phyloP scores from a whole-genome alignment of 2,888 invertebrate genomes.

The Andrena camellia region DNA sequence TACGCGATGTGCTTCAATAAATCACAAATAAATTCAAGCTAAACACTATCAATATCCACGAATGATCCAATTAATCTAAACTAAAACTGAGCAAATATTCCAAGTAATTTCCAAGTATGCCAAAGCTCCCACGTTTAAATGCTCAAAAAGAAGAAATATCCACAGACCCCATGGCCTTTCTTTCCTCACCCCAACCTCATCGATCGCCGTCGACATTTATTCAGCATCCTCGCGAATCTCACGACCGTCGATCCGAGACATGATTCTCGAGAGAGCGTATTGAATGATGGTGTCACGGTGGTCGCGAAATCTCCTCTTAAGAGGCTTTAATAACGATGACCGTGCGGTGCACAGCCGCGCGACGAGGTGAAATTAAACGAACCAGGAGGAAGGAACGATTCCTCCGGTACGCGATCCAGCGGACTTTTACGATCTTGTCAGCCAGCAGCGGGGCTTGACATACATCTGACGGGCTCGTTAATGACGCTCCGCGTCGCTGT shows the following conservation, averaged over 20 bases:
- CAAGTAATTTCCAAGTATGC: no score
- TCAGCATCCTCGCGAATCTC: background rate
- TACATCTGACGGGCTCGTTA: slow-evolving; percentile 39
- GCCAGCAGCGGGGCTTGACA: slow-evolving; percentile 27
- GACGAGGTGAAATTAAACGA: slow-evolving; percentile 1
- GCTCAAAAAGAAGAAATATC: no score
- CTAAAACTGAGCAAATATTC: no score
- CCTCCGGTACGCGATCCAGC: background rate
- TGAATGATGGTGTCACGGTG: slow-evolving; percentile 1
- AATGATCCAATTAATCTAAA: no score
- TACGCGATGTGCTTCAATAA: no score
- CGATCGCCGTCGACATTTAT: background rate
- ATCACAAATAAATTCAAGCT: no score
- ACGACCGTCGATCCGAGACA: background rate
- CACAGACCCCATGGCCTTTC: no score
- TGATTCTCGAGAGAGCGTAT: background rate
- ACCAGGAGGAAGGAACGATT: slow-evolving; percentile 29
- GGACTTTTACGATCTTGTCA: slow-evolving; percentile 30
- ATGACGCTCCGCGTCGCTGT: slow-evolving; percentile 28
- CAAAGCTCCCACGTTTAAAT: no score
- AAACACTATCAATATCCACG: no score
- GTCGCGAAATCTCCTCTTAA: slow-evolving; percentile 12
- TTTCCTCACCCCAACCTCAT: background rate
- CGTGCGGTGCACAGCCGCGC: background rate
- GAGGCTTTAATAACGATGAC: slow-evolving; percentile 23